phyloP scores from a whole-genome alignment of 2,888 invertebrate species.

The Meiosimyza decipiens region DNA sequence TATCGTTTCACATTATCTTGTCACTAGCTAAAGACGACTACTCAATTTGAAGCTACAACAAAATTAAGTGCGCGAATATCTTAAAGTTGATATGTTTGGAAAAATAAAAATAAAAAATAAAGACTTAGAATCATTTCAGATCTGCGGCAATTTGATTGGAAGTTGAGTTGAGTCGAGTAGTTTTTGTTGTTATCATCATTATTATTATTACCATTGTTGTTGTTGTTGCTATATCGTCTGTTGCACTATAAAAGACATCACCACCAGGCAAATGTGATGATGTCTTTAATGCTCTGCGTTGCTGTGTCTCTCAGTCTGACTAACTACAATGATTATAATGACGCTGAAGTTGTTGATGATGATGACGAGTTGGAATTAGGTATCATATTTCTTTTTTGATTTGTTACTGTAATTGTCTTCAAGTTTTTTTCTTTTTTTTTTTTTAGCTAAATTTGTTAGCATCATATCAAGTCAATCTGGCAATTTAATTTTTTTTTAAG shows the following conservation, averaged over 20 bases:
- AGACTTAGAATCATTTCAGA: no score
- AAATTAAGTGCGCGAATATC: no score
- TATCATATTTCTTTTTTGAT: constrained; percentile 8
- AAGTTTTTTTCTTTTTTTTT: neutral
- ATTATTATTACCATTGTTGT: constrained; percentile 31
- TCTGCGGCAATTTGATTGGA: no score
- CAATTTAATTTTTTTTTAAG: neutral
- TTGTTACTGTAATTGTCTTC: neutral
- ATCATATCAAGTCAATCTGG: constrained; percentile 8
- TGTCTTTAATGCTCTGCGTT: constrained; percentile 19
- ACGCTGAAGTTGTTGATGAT: neutral
- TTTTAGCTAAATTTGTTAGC: neutral
- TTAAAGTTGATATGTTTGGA: no score
- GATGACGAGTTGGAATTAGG: constrained; percentile 8
- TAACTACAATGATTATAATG: neutral
- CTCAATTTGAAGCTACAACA: no score
- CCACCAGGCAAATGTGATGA: constrained; percentile 32
- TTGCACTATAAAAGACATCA: neutral
- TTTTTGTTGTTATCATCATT: neutral
- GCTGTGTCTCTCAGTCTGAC: no score
- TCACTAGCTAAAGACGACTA: no score
- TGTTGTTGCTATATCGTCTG: constrained; percentile 30
- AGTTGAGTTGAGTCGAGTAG: neutral
- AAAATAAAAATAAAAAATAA: no score
- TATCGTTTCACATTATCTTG: no score